phyloP scores from a whole-genome alignment of 2,888 invertebrate species.

The Hoplodrina ambigua region DNA sequence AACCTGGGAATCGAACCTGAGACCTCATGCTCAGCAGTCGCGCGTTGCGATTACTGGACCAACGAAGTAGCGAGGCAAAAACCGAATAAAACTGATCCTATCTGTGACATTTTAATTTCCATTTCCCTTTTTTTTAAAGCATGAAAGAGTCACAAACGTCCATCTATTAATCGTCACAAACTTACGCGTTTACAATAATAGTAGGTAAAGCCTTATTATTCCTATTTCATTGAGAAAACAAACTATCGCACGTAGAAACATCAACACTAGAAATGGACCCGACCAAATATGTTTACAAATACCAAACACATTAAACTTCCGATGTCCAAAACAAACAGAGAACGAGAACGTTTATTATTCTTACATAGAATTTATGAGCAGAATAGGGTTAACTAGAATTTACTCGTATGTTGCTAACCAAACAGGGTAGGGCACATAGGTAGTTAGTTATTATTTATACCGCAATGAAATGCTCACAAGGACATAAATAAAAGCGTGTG shows the following conservation, averaged over 20 bases:
- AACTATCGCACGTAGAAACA: neutral
- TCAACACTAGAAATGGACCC: slow-evolving; percentile 8
- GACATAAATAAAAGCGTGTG: neutral
- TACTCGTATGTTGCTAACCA: slow-evolving; percentile 1
- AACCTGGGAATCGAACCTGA: too few species aligned
- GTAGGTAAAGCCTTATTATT: too few species aligned
- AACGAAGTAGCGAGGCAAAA: too few species aligned
- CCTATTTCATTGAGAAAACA: too few species aligned
- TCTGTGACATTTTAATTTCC: too few species aligned
- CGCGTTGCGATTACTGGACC: too few species aligned
- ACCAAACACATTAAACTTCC: slow-evolving; percentile 8
- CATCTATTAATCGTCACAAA: too few species aligned
- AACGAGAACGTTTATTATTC: slow-evolving; percentile 19
- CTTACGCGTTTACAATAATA: too few species aligned
- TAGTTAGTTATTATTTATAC: neutral
- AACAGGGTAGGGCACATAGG: neutral
- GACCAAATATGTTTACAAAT: slow-evolving; percentile 8
- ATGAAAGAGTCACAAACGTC: too few species aligned
- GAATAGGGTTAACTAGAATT: slow-evolving; percentile 14
- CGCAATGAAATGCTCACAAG: neutral
- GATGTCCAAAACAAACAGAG: slow-evolving; percentile 17
- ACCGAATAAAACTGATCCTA: too few species aligned
- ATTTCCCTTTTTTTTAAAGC: too few species aligned
- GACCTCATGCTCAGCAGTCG: too few species aligned
- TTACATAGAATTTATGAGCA: slow-evolving; percentile 19